These are phyloP conservation scores for Zele albiditarsus DNA, from an alignment of 2,888 invertebrate genomes.

Conservation along the genomic window DNA sequence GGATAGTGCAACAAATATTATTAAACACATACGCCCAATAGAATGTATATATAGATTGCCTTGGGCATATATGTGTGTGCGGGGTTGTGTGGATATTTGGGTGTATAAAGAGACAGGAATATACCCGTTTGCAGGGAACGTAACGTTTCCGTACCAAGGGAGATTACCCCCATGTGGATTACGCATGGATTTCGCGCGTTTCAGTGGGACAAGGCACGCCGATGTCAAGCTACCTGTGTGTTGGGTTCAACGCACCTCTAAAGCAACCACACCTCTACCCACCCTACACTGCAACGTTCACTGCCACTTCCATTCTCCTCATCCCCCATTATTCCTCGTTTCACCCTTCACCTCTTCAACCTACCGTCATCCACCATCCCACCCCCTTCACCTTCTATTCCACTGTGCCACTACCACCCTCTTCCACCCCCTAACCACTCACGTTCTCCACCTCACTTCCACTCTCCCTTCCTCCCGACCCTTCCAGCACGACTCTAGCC, in stretches of 20 bases:
- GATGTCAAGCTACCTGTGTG: conserved; percentile 70
- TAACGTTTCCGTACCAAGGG: conserved; percentile 30
- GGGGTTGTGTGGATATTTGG: background rate
- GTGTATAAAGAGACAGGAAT: conserved; percentile 10
- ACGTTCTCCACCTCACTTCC: conserved; percentile 21
- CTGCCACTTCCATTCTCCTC: conserved; percentile 57
- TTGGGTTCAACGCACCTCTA: conserved; percentile 71
- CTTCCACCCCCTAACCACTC: conserved; percentile 51
- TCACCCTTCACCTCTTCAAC: conserved; percentile 27
- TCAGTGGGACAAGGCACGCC: conserved; percentile 69
- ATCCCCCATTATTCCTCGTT: conserved; percentile 1
- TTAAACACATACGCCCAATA: background rate
- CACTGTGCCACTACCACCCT: conserved; percentile 47
- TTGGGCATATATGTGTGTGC: too few species aligned
- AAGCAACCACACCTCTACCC: conserved; percentile 71
- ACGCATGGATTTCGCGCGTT: conserved; percentile 69
- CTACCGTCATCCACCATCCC: conserved; percentile 27
- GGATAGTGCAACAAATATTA: background rate
- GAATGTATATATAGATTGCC: background rate
- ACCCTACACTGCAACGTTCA: conserved; percentile 66
- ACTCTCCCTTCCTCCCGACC: conserved; percentile 54
- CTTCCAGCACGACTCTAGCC: conserved; percentile 33
- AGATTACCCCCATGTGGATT: conserved; percentile 58
- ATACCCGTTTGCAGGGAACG: conserved; percentile 18
- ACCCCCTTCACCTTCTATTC: conserved; percentile 36